Percentiles rank a stretch among this genome's conserved stretches.
Evolutionary conservation across 2,113 vertebrate species (phyloP).

Genomic region (Tiliqua scincoides): DNA sequence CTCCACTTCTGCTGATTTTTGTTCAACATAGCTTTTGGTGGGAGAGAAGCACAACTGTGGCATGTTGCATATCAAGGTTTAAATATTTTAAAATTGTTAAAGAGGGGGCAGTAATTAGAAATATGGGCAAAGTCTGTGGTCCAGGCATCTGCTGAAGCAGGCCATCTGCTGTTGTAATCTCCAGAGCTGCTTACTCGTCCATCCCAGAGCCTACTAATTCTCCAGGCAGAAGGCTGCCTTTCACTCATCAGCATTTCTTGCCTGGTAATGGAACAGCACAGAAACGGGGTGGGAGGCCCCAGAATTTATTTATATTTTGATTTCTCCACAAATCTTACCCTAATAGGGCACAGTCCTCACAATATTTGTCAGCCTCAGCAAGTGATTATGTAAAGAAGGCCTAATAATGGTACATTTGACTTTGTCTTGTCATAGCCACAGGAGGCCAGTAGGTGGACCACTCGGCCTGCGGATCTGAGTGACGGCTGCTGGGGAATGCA

Average conservation of each 20-base stretch:
- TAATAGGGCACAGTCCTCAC: constrained; percentile 55
- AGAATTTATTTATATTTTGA: constrained; percentile 33
- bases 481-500: accelerated
- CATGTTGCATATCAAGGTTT: not conserved
- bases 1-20: accelerated
- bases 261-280: not conserved
- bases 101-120: not conserved
- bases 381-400: constrained; percentile 50
- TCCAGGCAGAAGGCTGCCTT: not conserved
- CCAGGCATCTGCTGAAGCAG: accelerated
- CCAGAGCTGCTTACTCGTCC: constrained; percentile 15
- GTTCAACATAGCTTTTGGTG: not conserved
- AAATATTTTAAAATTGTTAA: accelerated
- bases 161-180: not conserved
- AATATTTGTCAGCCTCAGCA: constrained; percentile 57
- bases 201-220: accelerated
- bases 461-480: constrained; percentile 9
- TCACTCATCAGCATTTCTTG: not conserved
- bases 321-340: constrained; percentile 41
- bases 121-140: accelerated
- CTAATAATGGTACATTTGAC: constrained; percentile 34
- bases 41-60: not conserved
- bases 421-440: constrained; percentile 29
- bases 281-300: not conserved
- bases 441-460: constrained; percentile 60